Evolutionary conservation across 2,113 vertebrate genomes (phyloP).

Genomic region (Centrocercus urophasianus): DNA sequence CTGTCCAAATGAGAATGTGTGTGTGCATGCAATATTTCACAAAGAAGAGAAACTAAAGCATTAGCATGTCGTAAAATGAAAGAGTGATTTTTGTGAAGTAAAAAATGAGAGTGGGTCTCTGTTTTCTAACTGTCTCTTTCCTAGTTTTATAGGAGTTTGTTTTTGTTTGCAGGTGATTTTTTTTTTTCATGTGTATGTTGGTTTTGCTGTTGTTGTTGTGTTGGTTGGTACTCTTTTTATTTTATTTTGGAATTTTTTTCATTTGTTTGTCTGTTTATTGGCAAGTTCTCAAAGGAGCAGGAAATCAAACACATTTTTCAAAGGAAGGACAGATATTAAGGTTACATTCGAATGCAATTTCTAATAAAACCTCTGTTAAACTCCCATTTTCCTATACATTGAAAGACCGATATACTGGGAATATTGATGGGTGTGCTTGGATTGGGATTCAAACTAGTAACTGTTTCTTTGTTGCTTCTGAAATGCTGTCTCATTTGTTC

Average conservation of each 20-base stretch:
- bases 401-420: background rate
- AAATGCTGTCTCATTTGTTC: background rate
- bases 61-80: background rate
- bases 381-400: background rate
- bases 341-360: background rate
- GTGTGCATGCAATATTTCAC: background rate
- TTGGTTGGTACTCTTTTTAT: background rate
- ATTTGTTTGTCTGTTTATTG: background rate
- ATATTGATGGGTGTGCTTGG: background rate
- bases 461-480: background rate
- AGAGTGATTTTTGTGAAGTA: background rate
- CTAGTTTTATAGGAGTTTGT: background rate
- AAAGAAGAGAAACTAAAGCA: background rate
- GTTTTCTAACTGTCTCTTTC: background rate
- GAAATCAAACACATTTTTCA: background rate
- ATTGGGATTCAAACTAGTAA: background rate
- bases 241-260: background rate
- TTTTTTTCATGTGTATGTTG: background rate
- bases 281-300: background rate
- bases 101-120: fast-evolving
- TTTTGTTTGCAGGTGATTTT: background rate
- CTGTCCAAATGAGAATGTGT: background rate
- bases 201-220: background rate
- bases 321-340: background rate
- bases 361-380: background rate